phyloP scores from a whole-genome alignment of 2,888 invertebrate genomes.

The Rhyacophila evoluta region DNA sequence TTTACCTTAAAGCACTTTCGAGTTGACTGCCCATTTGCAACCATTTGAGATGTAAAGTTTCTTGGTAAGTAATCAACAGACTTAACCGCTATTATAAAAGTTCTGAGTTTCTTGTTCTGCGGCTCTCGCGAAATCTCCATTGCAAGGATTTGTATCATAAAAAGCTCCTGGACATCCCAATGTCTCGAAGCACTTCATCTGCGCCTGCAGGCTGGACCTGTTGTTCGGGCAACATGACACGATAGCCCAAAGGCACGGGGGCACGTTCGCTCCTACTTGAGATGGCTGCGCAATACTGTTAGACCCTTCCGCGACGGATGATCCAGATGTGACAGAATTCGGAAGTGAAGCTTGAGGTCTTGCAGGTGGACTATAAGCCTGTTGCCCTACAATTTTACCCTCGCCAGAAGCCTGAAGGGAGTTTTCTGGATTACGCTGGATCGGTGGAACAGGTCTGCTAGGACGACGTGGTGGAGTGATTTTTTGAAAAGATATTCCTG shows the following conservation, averaged over 20 bases:
- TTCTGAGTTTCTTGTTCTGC: conserved; percentile 68
- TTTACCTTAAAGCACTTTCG: no score
- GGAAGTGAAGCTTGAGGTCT: neutral
- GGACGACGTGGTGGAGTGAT: conserved; percentile 11
- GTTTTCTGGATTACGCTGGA: neutral
- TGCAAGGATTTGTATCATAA: conserved; percentile 81
- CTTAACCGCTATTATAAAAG: neutral
- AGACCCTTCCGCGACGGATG: neutral
- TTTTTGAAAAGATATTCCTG: conserved; percentile 25
- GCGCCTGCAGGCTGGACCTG: conserved; percentile 62
- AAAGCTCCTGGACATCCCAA: conserved; percentile 79
- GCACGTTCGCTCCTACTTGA: conserved; percentile 52
- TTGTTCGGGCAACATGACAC: conserved; percentile 75
- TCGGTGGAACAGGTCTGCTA: conserved; percentile 13
- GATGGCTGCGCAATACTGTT: conserved; percentile 32
- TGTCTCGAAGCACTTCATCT: conserved; percentile 77
- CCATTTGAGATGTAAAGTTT: no score
- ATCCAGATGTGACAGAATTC: neutral
- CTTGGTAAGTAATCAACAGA: no score
- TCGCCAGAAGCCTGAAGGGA: neutral
- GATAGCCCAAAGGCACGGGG: conserved; percentile 82
- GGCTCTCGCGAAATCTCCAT: conserved; percentile 70
- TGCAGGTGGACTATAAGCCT: neutral
- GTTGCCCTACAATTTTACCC: neutral
- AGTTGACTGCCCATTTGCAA: no score